Base-by-base conservation (phyloP, 1,140 invertebrate species). In the Nixonia krombeini region DNA sequence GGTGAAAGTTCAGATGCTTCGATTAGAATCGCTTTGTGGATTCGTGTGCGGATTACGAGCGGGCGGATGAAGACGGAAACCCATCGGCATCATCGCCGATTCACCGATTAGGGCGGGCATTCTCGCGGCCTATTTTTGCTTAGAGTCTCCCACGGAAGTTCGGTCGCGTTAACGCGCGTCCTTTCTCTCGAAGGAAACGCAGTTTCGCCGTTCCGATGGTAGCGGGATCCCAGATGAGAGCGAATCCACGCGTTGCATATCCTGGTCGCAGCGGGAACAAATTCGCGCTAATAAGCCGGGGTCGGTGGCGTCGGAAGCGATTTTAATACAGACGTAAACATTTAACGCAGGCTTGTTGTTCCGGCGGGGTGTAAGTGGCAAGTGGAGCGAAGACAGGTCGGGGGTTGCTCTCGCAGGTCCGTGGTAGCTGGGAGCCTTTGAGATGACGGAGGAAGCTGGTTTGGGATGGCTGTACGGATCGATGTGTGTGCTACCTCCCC, bases 1-100 rank as follows among this genome's bases (percentile, higher is more conserved):
- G 74, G 73, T 78, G 75, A 78, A 78, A 78, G 75, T 78, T 78
- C 73, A 74, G 69, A 66, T 76, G 74, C 75, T 78, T 78, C 73
- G 76, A 78, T 78, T 76, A 76, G 73, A 74, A 53, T n/a, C n/a
- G n/a, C n/a, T n/a, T n/a, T n/a, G n/a, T n/a, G n/a, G n/a, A n/a
- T n/a, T n/a, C n/a, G n/a, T n/a, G n/a, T n/a, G n/a, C n/a, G n/a
- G 41, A 33, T 44, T 21, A 35, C 37, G 12, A 18, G 35, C 56
- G 38, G 10, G 21, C 35, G 9, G 23, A 37, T 40, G 25, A 9
- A 40, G 29, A 9, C 21, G 21, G 44, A 46, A 46, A 46, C 44
- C 28, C n/a, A 16, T 46, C 44, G 44, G 28, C 28, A 16, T 46
- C 44, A n/a, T n/a, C n/a, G n/a, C n/a, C n/a, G n/a, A n/a, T n/a